Conservation (phyloP, 2,797 vertebrate genomes). For the Onychomys arenicola region DNA sequence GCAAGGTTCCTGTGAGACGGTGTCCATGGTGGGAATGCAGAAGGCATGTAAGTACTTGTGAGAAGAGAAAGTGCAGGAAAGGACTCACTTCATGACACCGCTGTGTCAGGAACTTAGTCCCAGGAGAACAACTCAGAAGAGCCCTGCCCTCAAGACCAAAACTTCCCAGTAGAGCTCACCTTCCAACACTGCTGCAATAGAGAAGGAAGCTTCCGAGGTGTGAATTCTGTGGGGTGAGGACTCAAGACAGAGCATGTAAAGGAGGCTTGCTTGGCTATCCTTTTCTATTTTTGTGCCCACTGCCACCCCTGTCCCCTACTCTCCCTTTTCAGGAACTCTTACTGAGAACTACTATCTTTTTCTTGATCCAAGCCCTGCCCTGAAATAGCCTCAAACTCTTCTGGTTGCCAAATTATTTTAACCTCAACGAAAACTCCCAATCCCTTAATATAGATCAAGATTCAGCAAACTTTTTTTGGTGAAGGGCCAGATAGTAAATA, state of each 20-base stretch:
- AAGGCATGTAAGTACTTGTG: too few relatives aligned
- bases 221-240: too few relatives aligned
- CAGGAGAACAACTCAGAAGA: too few relatives aligned
- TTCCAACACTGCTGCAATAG: not conserved
- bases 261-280: not conserved
- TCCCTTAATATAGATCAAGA: constrained; percentile 57
- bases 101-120: not conserved
- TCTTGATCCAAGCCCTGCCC: not conserved
- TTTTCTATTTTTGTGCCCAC: not conserved
- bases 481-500: constrained; percentile 61
- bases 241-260: not conserved
- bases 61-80: too few relatives aligned
- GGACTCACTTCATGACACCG: not conserved
- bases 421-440: constrained; percentile 59
- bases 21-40: not conserved
- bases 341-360: not conserved
- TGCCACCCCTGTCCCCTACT: not conserved
- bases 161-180: not conserved
- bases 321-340: not conserved
- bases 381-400: constrained; percentile 53
- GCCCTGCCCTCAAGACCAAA: too few relatives aligned
- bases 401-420: constrained; percentile 61
- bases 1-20: not conserved
- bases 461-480: constrained; percentile 61
- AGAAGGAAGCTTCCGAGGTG: not conserved